A percentile compares a stretch with the other conserved stretches of the same genome.
Evolutionary conservation across 2,888 invertebrate species (phyloP).

Genomic region (Drepana falcataria): DNA sequence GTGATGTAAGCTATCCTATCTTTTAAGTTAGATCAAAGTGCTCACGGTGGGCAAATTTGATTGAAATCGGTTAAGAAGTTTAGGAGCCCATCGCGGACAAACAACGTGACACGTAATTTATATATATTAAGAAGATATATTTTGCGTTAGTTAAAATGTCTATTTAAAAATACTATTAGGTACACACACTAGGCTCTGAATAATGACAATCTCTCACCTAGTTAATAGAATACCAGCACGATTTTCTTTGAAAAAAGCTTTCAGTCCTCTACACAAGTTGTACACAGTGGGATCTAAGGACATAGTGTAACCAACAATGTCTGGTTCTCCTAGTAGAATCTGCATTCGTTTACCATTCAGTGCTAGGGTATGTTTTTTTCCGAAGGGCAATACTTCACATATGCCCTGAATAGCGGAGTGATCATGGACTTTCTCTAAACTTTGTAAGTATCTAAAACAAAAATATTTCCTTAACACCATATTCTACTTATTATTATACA

Average conservation of each 20-base stretch:
- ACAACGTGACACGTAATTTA: too few relatives aligned
- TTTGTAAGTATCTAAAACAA: constrained; percentile 54
- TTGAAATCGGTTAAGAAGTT: too few relatives aligned
- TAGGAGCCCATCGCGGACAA: too few relatives aligned
- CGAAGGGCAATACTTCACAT: constrained; percentile 66
- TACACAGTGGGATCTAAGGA: constrained; percentile 64
- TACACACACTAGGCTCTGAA: too few relatives aligned
- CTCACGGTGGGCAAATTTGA: too few relatives aligned
- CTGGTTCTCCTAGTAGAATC: constrained; percentile 61
- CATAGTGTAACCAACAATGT: constrained; percentile 71
- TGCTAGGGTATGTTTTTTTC: constrained; percentile 59
- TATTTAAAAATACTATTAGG: too few relatives aligned
- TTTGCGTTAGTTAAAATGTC: too few relatives aligned
- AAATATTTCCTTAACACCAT: background rate
- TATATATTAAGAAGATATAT: too few relatives aligned
- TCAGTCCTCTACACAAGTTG: constrained; percentile 74
- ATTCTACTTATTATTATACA: background rate
- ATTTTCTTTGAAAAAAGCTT: constrained; percentile 75
- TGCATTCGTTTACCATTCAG: constrained; percentile 66
- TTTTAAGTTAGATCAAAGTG: too few relatives aligned
- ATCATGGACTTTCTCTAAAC: constrained; percentile 64
- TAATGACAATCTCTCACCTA: constrained; percentile 31
- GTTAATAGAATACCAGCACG: constrained; percentile 71
- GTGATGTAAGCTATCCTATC: too few relatives aligned
- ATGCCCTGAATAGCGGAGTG: constrained; percentile 69